These are phyloP conservation scores for Adoxophyes honmai DNA, from an alignment of 1,140 invertebrate species.

Conservation along the genomic window DNA sequence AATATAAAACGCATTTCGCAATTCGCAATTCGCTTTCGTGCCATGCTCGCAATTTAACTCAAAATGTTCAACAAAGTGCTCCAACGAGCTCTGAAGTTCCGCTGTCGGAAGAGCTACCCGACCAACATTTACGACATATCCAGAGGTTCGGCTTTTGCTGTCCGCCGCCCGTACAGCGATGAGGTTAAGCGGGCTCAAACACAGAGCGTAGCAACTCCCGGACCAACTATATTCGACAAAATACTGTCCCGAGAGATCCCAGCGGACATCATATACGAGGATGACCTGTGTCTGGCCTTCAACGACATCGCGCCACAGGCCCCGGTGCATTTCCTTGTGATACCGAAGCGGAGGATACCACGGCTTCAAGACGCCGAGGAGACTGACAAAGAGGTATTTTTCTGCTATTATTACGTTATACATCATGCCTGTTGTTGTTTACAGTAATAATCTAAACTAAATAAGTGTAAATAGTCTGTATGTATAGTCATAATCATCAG, in stretches of 20 bases:
- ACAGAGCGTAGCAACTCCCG: constrained; percentile 40
- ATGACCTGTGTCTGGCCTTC: constrained; percentile 88
- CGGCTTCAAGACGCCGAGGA: constrained; percentile 76
- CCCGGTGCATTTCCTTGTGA: constrained; percentile 90
- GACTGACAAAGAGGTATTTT: constrained; percentile 65
- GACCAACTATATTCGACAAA: constrained; percentile 87
- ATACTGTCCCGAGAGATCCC: constrained; percentile 88
- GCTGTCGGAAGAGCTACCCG: constrained; percentile 62
- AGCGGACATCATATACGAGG: constrained; percentile 89
- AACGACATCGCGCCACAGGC: constrained; percentile 88
- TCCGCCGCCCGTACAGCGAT: constrained; percentile 59
- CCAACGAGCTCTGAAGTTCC: constrained; percentile 63
- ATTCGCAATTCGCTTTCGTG: too few relatives aligned
- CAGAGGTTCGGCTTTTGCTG: constrained; percentile 53
- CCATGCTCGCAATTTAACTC: neutral
- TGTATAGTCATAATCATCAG: too few relatives aligned
- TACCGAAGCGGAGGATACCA: constrained; percentile 85
- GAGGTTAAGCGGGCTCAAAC: constrained; percentile 63
- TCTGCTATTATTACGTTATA: too few relatives aligned
- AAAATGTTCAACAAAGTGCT: constrained; percentile 72
- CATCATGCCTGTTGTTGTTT: too few relatives aligned
- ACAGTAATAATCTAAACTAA: too few relatives aligned
- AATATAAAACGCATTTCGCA: neutral
- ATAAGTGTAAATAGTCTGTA: too few relatives aligned
- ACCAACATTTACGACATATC: constrained; percentile 69